Evolutionary conservation across 2,797 vertebrate species (phyloP), one percentile per base, ranked within the genome.

Genomic region (Mormyrops attenuatus): DNA sequence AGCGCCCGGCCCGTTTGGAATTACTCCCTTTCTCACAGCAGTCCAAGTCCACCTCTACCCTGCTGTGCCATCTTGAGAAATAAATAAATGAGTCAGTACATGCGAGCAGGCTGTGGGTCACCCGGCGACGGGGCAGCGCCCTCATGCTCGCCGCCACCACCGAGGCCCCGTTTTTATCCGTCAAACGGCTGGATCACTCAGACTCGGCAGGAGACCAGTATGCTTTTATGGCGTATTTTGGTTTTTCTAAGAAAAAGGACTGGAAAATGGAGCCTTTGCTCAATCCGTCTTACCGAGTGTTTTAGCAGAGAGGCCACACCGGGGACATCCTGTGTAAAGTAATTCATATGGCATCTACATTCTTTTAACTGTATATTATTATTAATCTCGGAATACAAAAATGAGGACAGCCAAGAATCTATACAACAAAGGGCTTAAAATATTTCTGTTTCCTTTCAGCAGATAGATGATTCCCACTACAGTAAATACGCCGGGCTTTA

Each of bases 401-500:
- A n/a, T 53, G 53, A 85, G 44, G 52, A 1, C 73, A 41, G 20
- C 47, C 47, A 84, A 82, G 73, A 90, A 66, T 88, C 87, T 85
- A 86, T 88, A 60, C 87, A 53, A 69, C 52, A 77, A 38, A 89
- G 60, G 53, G 63, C 49, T 49, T 47, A 47, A 20, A 20, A 44
- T 87, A 47, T 90, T 55, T 86, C 55, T 89, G 13, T 47, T 52
- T 30, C n/a, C 50, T 90, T 88, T 88, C 77, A 88, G 86, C 69
- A 90, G 89, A 90, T 49, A 88, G 90, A 89, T 90, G 66, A 90
- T 89, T 90, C 41, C 53, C 34, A 17, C 66, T 84, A 38, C 87
- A 34, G 84, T 90, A 90, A 90, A 90, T 90, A 89, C 88, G 60
- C 84, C 15, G 73, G 69, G 88, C 84, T 85, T 89, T 90, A 89